phyloP scores from a whole-genome alignment of 2,113 vertebrate genomes.

The Epinephelus lanceolatus region DNA sequence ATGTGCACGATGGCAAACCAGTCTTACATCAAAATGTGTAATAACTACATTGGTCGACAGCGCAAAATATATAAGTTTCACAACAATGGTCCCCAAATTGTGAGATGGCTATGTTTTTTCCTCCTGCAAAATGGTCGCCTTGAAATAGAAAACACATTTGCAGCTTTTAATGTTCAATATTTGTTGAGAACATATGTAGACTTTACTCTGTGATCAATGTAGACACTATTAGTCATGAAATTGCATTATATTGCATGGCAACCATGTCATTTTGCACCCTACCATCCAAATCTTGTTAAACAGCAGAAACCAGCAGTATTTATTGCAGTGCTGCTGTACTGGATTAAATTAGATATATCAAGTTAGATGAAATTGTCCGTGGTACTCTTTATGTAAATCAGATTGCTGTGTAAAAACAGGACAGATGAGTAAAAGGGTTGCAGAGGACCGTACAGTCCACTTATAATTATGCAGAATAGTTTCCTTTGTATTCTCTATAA shows the following conservation, averaged over 20 bases:
- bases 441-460: not conserved
- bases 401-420: not conserved
- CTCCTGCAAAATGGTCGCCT: too few relatives aligned
- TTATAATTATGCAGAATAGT: conserved; percentile 19
- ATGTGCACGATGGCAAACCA: not conserved
- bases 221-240: not conserved
- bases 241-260: not conserved
- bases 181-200: not conserved
- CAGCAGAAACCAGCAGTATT: not conserved
- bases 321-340: not conserved
- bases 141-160: not conserved
- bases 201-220: not conserved
- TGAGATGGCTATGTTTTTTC: too few relatives aligned
- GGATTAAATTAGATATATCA: not conserved
- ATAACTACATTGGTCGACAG: too few relatives aligned
- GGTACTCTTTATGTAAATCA: conserved; percentile 2
- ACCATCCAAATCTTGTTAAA: not conserved
- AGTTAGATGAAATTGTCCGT: not conserved
- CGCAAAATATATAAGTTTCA: too few relatives aligned
- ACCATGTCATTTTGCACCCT: not conserved
- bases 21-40: not conserved
- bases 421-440: conserved; percentile 1
- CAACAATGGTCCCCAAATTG: too few relatives aligned
- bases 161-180: not conserved
- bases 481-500: not conserved